Evolutionary conservation across 30 jellyfish, hydroid and myxozoan species (phyloP).

Genomic region (Catostylus mosaicus): DNA sequence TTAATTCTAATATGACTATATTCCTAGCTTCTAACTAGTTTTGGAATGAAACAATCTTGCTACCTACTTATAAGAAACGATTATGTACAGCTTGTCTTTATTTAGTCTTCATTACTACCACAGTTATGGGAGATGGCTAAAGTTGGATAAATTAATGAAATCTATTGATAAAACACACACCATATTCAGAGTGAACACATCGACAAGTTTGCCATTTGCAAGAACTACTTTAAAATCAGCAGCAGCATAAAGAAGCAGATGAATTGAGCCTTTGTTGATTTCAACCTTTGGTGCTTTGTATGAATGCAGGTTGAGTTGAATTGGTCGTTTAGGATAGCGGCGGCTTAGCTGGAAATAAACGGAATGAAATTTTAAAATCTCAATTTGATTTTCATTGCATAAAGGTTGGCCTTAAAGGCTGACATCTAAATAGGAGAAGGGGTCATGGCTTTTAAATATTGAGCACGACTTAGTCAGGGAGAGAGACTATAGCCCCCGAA

Average conservation of each 20-base stretch:
- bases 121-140: background rate
- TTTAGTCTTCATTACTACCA: background rate
- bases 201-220: constrained; percentile 18
- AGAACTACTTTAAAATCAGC: constrained; percentile 47
- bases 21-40: too few species aligned
- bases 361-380: too few species aligned
- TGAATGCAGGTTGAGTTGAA: constrained; percentile 23
- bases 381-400: too few species aligned
- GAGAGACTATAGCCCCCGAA: too few species aligned
- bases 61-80: background rate
- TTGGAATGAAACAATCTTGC: too few species aligned
- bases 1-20: too few species aligned
- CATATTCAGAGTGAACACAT: constrained; percentile 42
- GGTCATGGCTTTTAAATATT: too few species aligned
- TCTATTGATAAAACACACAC: constrained; percentile 32
- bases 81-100: background rate
- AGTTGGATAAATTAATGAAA: background rate
- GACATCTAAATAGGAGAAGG: too few species aligned
- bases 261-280: constrained; percentile 18
- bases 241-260: constrained; percentile 20
- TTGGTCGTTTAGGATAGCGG: constrained; percentile 57
- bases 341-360: constrained; percentile 29
- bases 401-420: too few species aligned
- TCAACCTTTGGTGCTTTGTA: constrained; percentile 69
- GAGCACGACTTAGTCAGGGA: too few species aligned